A percentile compares a stretch with the other conserved stretches of the same genome.
phyloP scores from a whole-genome alignment of 1,140 invertebrate species.

The Pemphigus obesinymphae region DNA sequence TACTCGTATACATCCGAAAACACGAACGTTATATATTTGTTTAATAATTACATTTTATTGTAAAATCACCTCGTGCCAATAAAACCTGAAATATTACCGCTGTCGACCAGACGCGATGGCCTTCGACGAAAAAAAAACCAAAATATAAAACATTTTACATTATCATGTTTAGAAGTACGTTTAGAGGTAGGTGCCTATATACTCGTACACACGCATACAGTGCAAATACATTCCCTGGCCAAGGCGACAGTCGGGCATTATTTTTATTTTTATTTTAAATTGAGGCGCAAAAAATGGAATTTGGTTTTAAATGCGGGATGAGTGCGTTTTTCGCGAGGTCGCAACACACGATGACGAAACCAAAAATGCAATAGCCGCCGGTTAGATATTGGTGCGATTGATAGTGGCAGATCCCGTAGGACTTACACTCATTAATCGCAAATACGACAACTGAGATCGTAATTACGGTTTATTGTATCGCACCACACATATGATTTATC shows the following conservation, averaged over 20 bases:
- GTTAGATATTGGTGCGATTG: neutral
- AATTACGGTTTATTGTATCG: neutral
- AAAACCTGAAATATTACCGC: neutral
- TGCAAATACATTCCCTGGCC: neutral
- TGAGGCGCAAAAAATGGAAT: neutral
- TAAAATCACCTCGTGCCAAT: conserved; percentile 10
- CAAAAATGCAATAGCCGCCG: neutral
- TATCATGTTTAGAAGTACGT: too few relatives aligned
- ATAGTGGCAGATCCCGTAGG: neutral
- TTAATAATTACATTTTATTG: neutral
- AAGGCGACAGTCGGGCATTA: neutral
- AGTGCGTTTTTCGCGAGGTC: neutral
- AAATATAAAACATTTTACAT: neutral
- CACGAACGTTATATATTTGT: neutral
- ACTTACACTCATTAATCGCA: neutral
- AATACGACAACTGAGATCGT: neutral
- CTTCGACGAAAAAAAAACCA: neutral
- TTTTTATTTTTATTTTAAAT: neutral
- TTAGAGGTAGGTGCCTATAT: too few relatives aligned
- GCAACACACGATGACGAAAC: neutral
- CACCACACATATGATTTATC: neutral
- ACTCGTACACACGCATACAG: too few relatives aligned
- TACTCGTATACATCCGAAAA: neutral
- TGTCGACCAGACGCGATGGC: neutral
- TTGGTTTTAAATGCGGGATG: neutral